phyloP scores from a whole-genome alignment of 2,888 invertebrate species.

The Pammene aurita region DNA sequence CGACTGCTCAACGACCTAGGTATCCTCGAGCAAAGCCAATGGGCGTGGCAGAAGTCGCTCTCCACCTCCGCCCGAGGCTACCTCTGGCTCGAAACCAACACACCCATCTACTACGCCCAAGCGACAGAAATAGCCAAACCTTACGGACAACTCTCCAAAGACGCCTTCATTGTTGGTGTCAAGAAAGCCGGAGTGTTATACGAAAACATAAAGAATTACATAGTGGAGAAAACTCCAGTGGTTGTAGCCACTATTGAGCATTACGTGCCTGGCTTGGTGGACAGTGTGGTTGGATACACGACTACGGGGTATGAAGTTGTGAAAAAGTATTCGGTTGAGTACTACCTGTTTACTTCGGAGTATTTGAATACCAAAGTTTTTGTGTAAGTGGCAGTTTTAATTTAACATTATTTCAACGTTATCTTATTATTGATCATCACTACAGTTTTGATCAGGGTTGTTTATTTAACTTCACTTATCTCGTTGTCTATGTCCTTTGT shows the following conservation, averaged over 20 bases:
- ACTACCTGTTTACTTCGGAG: conserved; percentile 79
- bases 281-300: conserved; percentile 82
- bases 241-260: conserved; percentile 83
- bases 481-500: no score
- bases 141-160: conserved; percentile 84
- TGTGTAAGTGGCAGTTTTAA: conserved; percentile 85
- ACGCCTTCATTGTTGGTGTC: conserved; percentile 79
- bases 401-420: not conserved
- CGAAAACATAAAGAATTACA: conserved; percentile 76
- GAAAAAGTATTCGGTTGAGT: conserved; percentile 76
- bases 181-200: conserved; percentile 80
- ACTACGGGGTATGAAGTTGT: conserved; percentile 70
- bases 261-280: conserved; percentile 88
- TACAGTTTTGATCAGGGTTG: no score
- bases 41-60: conserved; percentile 84
- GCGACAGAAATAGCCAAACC: conserved; percentile 83
- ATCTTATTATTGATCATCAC: no score
- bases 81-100: conserved; percentile 86
- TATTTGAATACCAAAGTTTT: conserved; percentile 90
- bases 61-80: conserved; percentile 85
- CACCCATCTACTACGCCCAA: conserved; percentile 86
- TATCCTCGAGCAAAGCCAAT: conserved; percentile 85
- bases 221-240: conserved; percentile 76
- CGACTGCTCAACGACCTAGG: conserved; percentile 86
- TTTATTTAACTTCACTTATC: no score